These are phyloP conservation scores for Actenoides lindsayi DNA, from an alignment of 2,113 vertebrate genomes.

Conservation along the genomic window DNA sequence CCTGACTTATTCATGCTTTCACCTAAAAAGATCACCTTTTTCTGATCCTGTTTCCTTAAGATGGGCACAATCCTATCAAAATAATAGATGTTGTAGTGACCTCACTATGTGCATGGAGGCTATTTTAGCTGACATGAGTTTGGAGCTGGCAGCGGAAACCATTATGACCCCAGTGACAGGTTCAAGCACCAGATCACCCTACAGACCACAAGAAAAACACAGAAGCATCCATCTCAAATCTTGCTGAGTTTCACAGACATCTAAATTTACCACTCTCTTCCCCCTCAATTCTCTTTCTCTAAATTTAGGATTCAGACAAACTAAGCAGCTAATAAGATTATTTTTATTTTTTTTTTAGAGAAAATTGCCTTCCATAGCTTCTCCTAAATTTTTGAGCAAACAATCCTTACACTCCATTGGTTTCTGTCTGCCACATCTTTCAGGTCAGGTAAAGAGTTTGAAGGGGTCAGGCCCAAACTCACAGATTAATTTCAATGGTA, in stretches of 20 bases:
- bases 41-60: not conserved
- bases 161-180: not conserved
- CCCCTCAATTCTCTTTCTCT: not conserved
- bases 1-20: not conserved
- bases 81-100: not conserved
- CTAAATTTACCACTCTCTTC: not conserved
- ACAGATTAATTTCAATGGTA: not conserved
- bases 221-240: not conserved
- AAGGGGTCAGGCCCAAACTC: not conserved
- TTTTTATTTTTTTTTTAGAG: not conserved
- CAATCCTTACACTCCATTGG: not conserved
- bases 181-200: not conserved
- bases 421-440: not conserved
- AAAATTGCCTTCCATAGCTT: not conserved
- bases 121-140: not conserved
- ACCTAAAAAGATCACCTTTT: not conserved
- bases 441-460: not conserved
- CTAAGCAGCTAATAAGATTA: not conserved
- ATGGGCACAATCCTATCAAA: not conserved
- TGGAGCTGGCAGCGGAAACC: not conserved
- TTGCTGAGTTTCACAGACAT: not conserved
- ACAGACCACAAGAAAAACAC: not conserved
- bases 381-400: not conserved
- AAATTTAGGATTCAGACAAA: not conserved
- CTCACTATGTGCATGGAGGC: accelerated